phyloP scores from a whole-genome alignment of 2,888 invertebrate genomes.

The Mesochorus sp. region DNA sequence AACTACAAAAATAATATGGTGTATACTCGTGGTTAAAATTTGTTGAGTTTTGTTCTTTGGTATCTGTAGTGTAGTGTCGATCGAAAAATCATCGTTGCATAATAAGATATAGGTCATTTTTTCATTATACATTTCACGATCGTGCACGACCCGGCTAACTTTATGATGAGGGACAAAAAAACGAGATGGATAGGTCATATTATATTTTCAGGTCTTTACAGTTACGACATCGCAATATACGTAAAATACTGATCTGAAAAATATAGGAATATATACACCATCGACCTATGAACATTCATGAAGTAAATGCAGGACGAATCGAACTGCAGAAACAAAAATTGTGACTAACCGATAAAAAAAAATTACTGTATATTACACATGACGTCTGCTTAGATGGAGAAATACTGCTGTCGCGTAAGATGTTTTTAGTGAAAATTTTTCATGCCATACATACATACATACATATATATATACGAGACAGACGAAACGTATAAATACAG shows the following conservation, averaged over 20 bases:
- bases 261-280: too few species aligned
- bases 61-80: too few species aligned
- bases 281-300: too few species aligned
- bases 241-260: neutral
- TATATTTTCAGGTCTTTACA: neutral
- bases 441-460: neutral
- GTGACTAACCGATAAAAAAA: too few species aligned
- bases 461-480: neutral
- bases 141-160: neutral
- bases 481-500: slow-evolving; percentile 23
- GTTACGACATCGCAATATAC: neutral
- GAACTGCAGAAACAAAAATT: too few species aligned
- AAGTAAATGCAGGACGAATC: too few species aligned
- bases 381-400: too few species aligned
- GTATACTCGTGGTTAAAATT: too few species aligned
- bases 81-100: neutral
- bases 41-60: too few species aligned
- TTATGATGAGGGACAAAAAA: neutral
- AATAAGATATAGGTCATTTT: neutral
- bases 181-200: neutral
- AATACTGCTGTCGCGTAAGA: neutral
- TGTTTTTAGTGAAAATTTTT: neutral
- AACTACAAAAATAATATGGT: too few species aligned
- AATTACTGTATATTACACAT: too few species aligned
- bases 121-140: neutral